A percentile compares a stretch with the other conserved stretches of the same genome.
phyloP scores from a whole-genome alignment of 2,888 invertebrate species.

The Drosophila glabriapex region DNA sequence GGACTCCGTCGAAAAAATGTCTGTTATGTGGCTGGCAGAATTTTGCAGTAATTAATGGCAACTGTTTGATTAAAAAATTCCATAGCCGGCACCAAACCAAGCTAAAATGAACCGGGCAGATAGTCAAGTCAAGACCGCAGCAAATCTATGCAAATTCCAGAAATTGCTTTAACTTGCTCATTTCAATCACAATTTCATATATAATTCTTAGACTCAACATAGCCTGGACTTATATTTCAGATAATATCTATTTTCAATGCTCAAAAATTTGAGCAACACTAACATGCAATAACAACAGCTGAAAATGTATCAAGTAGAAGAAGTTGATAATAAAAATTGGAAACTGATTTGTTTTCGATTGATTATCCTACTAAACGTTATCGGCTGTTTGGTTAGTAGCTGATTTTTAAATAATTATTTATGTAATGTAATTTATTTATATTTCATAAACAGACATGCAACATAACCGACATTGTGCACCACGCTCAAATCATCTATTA shows the following conservation, averaged over 20 bases:
- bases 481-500: neutral
- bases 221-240: neutral
- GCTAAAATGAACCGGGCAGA: slow-evolving; percentile 6
- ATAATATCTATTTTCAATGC: neutral
- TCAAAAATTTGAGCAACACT: neutral
- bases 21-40: slow-evolving; percentile 82
- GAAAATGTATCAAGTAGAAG: neutral
- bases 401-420: neutral
- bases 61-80: slow-evolving; percentile 85
- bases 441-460: slow-evolving; percentile 6
- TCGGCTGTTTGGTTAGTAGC: slow-evolving; percentile 29
- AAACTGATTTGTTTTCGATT: slow-evolving; percentile 23
- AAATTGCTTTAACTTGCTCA: slow-evolving; percentile 39
- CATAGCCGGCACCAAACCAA: slow-evolving; percentile 43
- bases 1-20: slow-evolving; percentile 76
- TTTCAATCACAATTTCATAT: slow-evolving; percentile 5
- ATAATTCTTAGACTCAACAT: neutral
- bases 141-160: slow-evolving; percentile 75
- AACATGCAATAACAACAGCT: neutral
- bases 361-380: neutral
- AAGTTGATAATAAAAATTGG: slow-evolving; percentile 2
- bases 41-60: slow-evolving; percentile 84
- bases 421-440: neutral
- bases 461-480: neutral
- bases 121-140: slow-evolving; percentile 16